Evolutionary conservation across 2,888 invertebrate genomes (phyloP), one percentile per base, ranked within the genome.

Genomic region (Acleris sparsana): DNA sequence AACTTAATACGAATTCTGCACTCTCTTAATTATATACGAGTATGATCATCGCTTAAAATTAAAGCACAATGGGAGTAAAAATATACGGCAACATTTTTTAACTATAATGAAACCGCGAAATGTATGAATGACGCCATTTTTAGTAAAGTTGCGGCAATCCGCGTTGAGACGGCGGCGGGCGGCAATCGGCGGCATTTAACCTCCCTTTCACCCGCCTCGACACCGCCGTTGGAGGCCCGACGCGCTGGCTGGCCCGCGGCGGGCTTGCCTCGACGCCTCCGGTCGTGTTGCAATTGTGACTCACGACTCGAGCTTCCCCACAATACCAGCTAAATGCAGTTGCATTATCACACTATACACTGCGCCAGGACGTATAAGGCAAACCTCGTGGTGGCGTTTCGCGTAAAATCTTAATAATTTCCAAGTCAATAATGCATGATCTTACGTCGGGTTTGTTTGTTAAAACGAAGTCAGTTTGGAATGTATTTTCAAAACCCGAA

Each of bases 61-160:
- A 33, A 33, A 13, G 39, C 13, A 13, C 3, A 4, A 13, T 13
- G 13, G 1, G 3, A 39, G 39, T 3, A 39, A 62, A 43, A 44
- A 29, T 25, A 48, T 22, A 43, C 18, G 16, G 49, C 16, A 56
- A 56, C 16, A 62, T 57, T 52, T 11, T 57, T 49, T 80, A 3
- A 80, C 78, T 78, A 82, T 85, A 88, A 86, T 84, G 85, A 80
- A 86, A 88, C 82, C 83, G 80, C 84, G 80, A 88, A 87, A 83
- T 84, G 81, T 86, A 86, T 86, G 83, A 89, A 86, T 90, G 89
- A 89, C 87, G 91, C 89, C 90, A 92, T 89, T 90, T 89, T 89
- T 89, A 86, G 87, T 86, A 79, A 83, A 84, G 88, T 90, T 91
- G 88, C 83, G 73, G 87, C 88, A 91, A 91, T 89, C 86, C 80